A percentile compares a stretch with the other conserved stretches of the same genome.
Evolutionary conservation across 2,888 invertebrate species (phyloP).

Genomic region (Andrena chrysosceles): DNA sequence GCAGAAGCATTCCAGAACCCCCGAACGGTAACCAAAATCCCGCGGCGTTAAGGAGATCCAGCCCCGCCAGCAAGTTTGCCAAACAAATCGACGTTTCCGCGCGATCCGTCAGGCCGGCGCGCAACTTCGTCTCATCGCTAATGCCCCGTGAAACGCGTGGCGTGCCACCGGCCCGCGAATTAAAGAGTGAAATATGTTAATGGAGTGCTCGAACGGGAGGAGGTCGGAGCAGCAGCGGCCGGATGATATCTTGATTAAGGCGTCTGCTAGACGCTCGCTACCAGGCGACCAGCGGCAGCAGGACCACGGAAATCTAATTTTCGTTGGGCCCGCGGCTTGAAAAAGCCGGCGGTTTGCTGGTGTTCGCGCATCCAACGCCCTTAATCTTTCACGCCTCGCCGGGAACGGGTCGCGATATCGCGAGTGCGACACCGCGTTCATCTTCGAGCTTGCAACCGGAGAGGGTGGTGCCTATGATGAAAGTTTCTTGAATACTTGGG

Average conservation of each 20-base stretch:
- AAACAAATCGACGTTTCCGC: slow-evolving; percentile 34
- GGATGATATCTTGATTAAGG: slow-evolving; percentile 81
- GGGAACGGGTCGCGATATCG: slow-evolving; percentile 42
- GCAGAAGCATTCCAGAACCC: neutral
- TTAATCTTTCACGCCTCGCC: slow-evolving; percentile 65
- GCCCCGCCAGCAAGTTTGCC: neutral
- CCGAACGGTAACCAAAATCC: neutral
- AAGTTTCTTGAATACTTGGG: too few species aligned
- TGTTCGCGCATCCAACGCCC: slow-evolving; percentile 46
- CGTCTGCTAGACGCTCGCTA: slow-evolving; percentile 77
- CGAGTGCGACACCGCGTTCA: slow-evolving; percentile 13
- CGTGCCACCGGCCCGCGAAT: slow-evolving; percentile 74
- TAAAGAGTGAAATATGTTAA: slow-evolving; percentile 82
- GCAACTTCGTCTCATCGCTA: slow-evolving; percentile 73
- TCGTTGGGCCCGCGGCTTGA: slow-evolving; percentile 66
- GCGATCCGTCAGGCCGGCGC: slow-evolving; percentile 26
- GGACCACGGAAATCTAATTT: slow-evolving; percentile 78
- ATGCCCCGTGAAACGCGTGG: slow-evolving; percentile 79
- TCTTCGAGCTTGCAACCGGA: neutral
- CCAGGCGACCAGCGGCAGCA: slow-evolving; percentile 63
- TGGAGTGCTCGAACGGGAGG: slow-evolving; percentile 72
- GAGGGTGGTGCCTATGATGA: neutral
- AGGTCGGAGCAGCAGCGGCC: slow-evolving; percentile 40
- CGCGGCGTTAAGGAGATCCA: neutral
- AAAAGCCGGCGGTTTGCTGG: slow-evolving; percentile 61